Evolutionary conservation across 2,888 invertebrate species (phyloP).

Genomic region (Drosophila macrothrix): DNA sequence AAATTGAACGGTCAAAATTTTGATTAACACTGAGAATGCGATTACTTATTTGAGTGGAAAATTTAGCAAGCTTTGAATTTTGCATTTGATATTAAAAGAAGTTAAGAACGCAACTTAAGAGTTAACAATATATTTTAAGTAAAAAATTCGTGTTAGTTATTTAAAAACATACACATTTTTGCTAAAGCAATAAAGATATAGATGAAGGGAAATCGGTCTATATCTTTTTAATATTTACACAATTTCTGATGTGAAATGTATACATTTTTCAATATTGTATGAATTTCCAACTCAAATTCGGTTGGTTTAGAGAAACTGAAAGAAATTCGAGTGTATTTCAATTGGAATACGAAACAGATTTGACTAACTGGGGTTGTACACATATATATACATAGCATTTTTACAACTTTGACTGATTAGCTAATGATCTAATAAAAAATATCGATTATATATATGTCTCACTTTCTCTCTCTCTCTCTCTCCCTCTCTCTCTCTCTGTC

Average conservation of each 20-base stretch:
- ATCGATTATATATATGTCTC: constrained; percentile 1
- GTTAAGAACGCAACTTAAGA: neutral
- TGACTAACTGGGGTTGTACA: neutral
- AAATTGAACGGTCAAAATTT: neutral
- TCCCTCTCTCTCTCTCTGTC: constrained; percentile 1
- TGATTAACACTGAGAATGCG: neutral
- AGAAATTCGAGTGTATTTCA: neutral
- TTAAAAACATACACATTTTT: neutral
- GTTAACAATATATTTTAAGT: neutral
- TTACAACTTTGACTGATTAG: neutral
- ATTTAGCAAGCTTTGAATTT: neutral
- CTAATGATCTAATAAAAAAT: neutral
- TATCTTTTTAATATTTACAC: neutral
- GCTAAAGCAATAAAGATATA: neutral
- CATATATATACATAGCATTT: neutral
- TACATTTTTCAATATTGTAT: neutral
- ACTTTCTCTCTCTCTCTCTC: constrained; percentile 10
- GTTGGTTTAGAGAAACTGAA: neutral
- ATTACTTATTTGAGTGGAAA: neutral
- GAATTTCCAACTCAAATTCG: neutral
- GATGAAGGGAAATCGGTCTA: neutral
- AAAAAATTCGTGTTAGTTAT: neutral
- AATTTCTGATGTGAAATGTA: no score
- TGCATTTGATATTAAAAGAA: neutral
- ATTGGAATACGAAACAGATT: neutral